Conservation (phyloP, 1,140 invertebrate species). For the Mercenaria mercenaria region DNA sequence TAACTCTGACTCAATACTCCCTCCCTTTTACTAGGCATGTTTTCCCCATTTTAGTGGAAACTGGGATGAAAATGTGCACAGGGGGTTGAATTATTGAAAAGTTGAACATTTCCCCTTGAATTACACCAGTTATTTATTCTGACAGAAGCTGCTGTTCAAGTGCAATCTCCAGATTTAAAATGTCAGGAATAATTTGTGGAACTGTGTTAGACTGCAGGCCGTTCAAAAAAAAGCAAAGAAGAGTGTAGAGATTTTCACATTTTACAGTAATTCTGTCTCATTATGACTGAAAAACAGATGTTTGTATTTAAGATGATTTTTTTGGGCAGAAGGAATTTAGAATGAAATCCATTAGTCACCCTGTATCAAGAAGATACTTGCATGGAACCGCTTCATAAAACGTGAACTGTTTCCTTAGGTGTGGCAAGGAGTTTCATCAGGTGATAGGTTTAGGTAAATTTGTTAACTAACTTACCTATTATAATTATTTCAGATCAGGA, state of each 20-base stretch:
- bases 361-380: not conserved
- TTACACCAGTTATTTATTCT: not conserved
- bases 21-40: not conserved
- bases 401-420: too few relatives aligned
- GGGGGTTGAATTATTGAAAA: not conserved
- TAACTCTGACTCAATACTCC: not conserved
- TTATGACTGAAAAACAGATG: not conserved
- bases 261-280: constrained; percentile 2
- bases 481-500: constrained; percentile 50
- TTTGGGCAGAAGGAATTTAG: not conserved
- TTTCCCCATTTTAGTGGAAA: not conserved
- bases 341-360: not conserved
- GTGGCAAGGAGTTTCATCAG: too few relatives aligned
- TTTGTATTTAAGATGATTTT: not conserved
- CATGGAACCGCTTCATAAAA: not conserved
- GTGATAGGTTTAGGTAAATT: too few relatives aligned
- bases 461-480: too few relatives aligned
- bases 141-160: not conserved
- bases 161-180: not conserved
- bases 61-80: not conserved
- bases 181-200: too few relatives aligned
- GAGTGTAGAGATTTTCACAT: not conserved
- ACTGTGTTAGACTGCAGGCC: too few relatives aligned
- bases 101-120: not conserved
- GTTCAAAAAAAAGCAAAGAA: too few relatives aligned